A percentile compares a stretch with the other conserved stretches of the same genome.
These are phyloP conservation scores for Thymelicus lineola DNA, from an alignment of 2,888 invertebrate species.

Conservation along the genomic window DNA sequence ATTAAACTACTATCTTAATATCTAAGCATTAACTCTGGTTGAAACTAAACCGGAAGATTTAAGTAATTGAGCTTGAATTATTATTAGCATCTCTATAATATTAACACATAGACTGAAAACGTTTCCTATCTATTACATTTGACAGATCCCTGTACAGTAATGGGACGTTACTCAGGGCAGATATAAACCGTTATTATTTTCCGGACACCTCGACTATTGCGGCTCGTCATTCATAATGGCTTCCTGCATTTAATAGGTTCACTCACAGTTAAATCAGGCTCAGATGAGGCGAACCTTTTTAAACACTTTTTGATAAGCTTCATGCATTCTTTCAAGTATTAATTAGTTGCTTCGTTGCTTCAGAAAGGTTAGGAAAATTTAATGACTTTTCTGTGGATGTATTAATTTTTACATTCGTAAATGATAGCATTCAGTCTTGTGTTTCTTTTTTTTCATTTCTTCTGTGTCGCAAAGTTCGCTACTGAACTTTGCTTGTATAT, in stretches of 20 bases:
- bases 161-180: constrained; percentile 17
- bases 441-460: too few species aligned
- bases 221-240: constrained; percentile 40
- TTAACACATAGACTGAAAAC: not conserved
- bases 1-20: too few species aligned
- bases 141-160: not conserved
- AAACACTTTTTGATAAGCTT: not conserved
- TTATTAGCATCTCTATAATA: not conserved
- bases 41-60: too few species aligned
- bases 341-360: too few species aligned
- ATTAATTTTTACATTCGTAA: too few species aligned
- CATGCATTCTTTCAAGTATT: not conserved
- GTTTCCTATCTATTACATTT: constrained; percentile 16
- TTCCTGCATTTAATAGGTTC: constrained; percentile 41
- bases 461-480: too few species aligned
- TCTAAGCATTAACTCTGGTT: too few species aligned
- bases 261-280: constrained; percentile 27
- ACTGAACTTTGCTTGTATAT: too few species aligned
- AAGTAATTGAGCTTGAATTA: too few species aligned
- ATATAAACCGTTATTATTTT: constrained; percentile 25
- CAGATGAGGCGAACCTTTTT: constrained; percentile 12
- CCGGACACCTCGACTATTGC: constrained; percentile 33
- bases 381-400: too few species aligned
- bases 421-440: too few species aligned
- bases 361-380: too few species aligned